phyloP scores from a whole-genome alignment of 1,140 invertebrate species.

The Apis cerana region DNA sequence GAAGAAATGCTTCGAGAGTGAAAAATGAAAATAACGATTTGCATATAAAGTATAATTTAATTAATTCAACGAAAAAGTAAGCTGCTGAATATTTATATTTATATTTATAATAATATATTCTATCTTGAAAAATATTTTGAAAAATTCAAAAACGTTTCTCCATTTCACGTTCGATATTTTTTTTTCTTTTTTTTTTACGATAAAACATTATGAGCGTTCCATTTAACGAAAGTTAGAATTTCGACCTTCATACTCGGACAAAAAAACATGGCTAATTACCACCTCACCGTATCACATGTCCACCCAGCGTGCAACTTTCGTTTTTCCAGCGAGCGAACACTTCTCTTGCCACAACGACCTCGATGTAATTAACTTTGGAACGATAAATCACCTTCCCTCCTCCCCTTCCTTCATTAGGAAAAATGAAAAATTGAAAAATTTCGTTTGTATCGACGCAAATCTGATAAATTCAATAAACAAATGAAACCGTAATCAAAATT shows the following conservation, averaged over 20 bases:
- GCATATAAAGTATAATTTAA: no score
- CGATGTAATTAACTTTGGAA: neutral
- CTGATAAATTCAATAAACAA: neutral
- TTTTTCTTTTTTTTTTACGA: no score
- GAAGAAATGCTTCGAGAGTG: no score
- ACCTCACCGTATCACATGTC: constrained; percentile 13
- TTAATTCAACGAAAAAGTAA: no score
- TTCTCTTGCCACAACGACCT: no score
- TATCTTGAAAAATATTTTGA: no score
- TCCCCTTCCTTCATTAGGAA: constrained; percentile 4
- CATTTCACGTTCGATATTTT: no score
- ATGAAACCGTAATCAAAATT: neutral
- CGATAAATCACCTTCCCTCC: neutral
- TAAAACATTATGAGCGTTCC: neutral
- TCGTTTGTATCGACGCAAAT: neutral
- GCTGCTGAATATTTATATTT: no score
- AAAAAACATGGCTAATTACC: neutral
- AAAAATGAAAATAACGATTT: no score
- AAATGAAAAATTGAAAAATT: constrained; percentile 36
- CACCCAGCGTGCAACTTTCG: constrained; percentile 13
- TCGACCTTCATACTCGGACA: neutral
- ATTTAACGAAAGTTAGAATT: neutral
- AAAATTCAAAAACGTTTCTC: no score
- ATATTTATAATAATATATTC: no score
- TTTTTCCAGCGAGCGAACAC: constrained; percentile 9